Evolutionary conservation across 2,113 vertebrate genomes (phyloP).

Genomic region (Paradisaea rubra): DNA sequence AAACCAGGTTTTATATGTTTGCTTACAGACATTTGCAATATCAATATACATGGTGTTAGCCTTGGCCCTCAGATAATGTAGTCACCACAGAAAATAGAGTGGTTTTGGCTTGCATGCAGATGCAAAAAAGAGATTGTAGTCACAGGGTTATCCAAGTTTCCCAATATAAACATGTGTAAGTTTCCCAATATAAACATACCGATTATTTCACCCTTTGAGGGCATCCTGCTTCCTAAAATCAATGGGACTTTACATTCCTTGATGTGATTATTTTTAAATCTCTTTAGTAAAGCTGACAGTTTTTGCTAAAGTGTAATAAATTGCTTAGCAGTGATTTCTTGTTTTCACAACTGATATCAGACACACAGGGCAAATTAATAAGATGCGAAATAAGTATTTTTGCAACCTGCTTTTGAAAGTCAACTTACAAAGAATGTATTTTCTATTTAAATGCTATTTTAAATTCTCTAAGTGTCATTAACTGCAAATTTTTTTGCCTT

Average conservation of each 20-base stretch:
- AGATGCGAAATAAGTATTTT: neutral
- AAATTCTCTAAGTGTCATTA: neutral
- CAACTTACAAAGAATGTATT: neutral
- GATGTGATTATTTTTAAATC: neutral
- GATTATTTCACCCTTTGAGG: neutral
- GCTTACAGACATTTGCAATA: neutral
- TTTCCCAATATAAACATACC: neutral
- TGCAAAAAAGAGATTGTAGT: neutral
- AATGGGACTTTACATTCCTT: neutral
- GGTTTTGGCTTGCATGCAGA: neutral
- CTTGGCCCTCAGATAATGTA: neutral
- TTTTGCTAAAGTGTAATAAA: slow-evolving; percentile 5
- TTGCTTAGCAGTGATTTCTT: neutral
- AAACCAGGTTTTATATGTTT: neutral
- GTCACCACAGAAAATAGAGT: neutral
- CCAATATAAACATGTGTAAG: neutral
- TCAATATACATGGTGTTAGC: neutral
- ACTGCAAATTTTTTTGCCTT: neutral
- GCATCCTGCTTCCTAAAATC: neutral
- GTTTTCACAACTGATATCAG: neutral
- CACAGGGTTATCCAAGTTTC: neutral
- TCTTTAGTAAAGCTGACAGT: neutral
- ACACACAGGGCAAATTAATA: neutral
- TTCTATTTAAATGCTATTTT: neutral
- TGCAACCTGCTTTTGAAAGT: neutral